Percentiles rank a stretch among this genome's conserved stretches.
Evolutionary conservation across 2,888 invertebrate genomes (phyloP).

Genomic region (Tenthredo mesomela): DNA sequence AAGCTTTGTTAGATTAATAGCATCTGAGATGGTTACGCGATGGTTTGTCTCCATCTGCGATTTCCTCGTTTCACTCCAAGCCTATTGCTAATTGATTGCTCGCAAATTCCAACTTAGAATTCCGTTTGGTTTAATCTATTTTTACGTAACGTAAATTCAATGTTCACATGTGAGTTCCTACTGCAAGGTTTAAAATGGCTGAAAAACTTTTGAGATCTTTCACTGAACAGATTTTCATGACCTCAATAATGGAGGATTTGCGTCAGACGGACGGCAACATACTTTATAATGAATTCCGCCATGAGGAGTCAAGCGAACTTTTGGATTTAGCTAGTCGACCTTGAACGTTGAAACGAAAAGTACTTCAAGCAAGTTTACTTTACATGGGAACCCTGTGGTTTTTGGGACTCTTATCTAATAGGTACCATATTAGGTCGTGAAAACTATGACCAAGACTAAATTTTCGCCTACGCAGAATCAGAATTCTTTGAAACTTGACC

Average conservation of each 20-base stretch:
- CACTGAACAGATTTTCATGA: neutral
- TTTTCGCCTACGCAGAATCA: neutral
- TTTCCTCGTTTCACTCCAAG: neutral
- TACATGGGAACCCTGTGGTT: neutral
- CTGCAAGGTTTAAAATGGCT: neutral
- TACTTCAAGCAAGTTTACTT: neutral
- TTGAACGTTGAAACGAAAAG: neutral
- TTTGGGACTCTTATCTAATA: neutral
- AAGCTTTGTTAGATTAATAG: slow-evolving; percentile 32
- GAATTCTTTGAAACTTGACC: neutral
- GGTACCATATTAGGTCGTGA: neutral
- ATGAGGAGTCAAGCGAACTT: neutral
- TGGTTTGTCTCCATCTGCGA: slow-evolving; percentile 15
- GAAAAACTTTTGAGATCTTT: neutral
- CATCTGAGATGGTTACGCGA: neutral
- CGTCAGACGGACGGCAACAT: neutral
- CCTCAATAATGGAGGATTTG: neutral
- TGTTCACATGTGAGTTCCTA: neutral
- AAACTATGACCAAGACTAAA: neutral
- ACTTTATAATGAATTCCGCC: neutral
- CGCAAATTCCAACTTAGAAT: slow-evolving; percentile 11
- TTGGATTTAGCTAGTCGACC: neutral
- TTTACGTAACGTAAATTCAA: neutral
- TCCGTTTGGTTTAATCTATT: neutral
- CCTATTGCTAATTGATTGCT: neutral